Base-by-base conservation (phyloP, 2,797 vertebrate genomes). In the Monodelphis domestica region DNA sequence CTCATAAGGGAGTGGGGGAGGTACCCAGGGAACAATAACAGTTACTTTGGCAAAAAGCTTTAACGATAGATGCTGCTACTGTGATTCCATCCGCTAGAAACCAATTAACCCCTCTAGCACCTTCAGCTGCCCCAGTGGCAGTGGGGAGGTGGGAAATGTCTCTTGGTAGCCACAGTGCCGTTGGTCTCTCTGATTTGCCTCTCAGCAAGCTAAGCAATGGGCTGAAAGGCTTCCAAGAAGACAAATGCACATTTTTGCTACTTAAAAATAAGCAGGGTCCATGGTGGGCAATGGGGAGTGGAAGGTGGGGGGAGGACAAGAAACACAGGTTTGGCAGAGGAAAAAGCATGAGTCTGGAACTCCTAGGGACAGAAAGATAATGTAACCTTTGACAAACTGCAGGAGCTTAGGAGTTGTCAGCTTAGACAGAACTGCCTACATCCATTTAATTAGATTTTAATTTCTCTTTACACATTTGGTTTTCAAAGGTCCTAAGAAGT, bases 381-480 rank as follows among this genome's bases (percentile, higher is more conserved):
- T 4, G 12, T 95, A 97, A 98, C 97, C 97, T 98, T 98, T 96
- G 91, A 97, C 97, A 97, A 98, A 98, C 95, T 97, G 91, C 95
- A 92, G 90, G 97, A 93, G 96, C 94, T 98, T 98, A 96, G 95
- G 95, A 95, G 92, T 95, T 97, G 94, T 97, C 96, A 97, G 93
- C 91, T 96, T 93, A 97, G 94, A 97, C 89, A 91, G 92, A 96
- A 93, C 89, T 95, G 95, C 96, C 94, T 97, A 92, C 96, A 96
- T 96, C 94, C 50, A 91, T 97, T 97, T 98, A 98, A 98, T 98
- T 98, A 97, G 95, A 97, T 97, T 98, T 98, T 98, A 97, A 98
- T 98, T 98, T 97, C 97, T 97, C 95, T 96, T 98, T 97, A 98
- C 96, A 97, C 92, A 97, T 97, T 91, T 95, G 95, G 96, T 95